A percentile compares a stretch with the other conserved stretches of the same genome.
Conservation (phyloP, 2,888 invertebrate species). For the Dicyrtoma fusca region DNA sequence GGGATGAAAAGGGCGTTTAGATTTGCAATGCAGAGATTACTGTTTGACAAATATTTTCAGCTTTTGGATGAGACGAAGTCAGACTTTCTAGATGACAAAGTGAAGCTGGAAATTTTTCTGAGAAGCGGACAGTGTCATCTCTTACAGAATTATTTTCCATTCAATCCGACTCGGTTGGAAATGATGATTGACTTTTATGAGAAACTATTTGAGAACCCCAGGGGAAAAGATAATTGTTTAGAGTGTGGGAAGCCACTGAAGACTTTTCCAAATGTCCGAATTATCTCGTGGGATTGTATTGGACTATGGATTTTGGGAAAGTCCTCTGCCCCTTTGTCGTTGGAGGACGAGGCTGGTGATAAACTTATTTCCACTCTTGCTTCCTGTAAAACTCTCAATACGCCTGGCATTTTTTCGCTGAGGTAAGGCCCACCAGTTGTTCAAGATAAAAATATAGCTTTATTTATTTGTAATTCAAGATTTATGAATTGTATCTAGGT, state of each 20-base stretch:
- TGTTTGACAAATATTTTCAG: constrained; percentile 44
- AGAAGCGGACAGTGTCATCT: constrained; percentile 43
- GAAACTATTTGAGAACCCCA: background rate
- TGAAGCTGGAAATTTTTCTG: constrained; percentile 42
- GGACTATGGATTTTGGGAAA: constrained; percentile 46
- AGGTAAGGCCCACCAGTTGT: no score
- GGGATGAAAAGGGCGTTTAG: constrained; percentile 11
- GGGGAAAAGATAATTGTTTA: constrained; percentile 16
- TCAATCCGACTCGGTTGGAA: constrained; percentile 1
- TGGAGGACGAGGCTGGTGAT: constrained; percentile 40
- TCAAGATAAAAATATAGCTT: no score
- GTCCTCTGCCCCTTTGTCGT: background rate
- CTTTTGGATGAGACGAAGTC: constrained; percentile 13
- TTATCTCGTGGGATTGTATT: constrained; percentile 45
- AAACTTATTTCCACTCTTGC: constrained; percentile 41
- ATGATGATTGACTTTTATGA: constrained; percentile 19
- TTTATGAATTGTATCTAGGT: no score
- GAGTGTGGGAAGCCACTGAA: constrained; percentile 34
- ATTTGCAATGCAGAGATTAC: constrained; percentile 49
- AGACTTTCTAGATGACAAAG: constrained; percentile 37
- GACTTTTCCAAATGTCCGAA: constrained; percentile 34
- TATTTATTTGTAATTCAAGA: no score
- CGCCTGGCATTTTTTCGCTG: constrained; percentile 40
- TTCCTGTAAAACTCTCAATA: constrained; percentile 37
- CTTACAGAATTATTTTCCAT: constrained; percentile 35